phyloP scores from a whole-genome alignment of 2,888 invertebrate genomes.

The Amblyteles armatorius region DNA sequence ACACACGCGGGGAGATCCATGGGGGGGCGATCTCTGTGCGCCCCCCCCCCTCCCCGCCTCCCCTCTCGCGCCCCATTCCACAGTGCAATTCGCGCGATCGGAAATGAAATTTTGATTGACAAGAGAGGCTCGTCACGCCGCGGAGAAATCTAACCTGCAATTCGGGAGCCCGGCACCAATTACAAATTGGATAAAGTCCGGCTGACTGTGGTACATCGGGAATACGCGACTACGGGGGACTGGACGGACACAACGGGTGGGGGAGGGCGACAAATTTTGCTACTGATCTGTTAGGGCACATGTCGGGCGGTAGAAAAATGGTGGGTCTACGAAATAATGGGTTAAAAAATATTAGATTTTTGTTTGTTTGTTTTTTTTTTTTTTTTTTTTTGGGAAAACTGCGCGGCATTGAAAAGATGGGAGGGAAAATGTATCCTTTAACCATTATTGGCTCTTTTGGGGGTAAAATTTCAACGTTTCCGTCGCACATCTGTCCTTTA shows the following conservation, averaged over 20 bases:
- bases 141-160: constrained; percentile 81
- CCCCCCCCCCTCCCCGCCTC: no score
- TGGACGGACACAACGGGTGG: neutral
- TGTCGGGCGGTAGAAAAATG: neutral
- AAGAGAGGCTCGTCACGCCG: constrained; percentile 78
- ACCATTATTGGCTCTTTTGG: neutral
- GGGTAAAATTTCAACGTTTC: neutral
- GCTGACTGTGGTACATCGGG: constrained; percentile 5
- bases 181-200: constrained; percentile 60
- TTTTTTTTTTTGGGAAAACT: neutral
- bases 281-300: neutral
- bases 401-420: no score
- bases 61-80: neutral
- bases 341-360: neutral
- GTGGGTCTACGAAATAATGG: neutral
- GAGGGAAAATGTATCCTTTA: no score
- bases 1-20: constrained; percentile 41
- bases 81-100: constrained; percentile 78
- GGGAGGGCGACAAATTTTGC: constrained; percentile 6
- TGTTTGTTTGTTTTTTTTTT: no score
- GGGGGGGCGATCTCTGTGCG: constrained; percentile 30
- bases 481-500: neutral
- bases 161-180: constrained; percentile 71
- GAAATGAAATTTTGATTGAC: constrained; percentile 82
- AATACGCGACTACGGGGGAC: neutral